Base-by-base conservation (phyloP, 2,797 vertebrate species). In the Dendrocincla tyrannina region DNA sequence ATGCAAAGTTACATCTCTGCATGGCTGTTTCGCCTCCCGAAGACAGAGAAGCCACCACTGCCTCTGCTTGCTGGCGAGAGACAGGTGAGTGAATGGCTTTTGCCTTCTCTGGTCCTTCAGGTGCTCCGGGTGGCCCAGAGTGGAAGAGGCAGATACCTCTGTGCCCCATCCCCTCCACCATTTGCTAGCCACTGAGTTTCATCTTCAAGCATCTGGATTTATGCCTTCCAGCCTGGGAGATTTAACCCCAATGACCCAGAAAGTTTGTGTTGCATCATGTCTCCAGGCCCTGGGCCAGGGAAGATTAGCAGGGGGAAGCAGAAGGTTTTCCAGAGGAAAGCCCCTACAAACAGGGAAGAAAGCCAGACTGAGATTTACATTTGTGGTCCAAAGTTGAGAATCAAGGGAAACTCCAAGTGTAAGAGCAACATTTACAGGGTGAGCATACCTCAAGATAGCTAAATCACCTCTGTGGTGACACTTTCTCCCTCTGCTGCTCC, bases 271-370 rank as follows among this genome's bases (percentile, higher is more conserved):
- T 87, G 44, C 9, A 23, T 75, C 62, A 37, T 4, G 5, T 50
- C 68, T 52, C 22, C 22, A 23, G 76, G 28, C 53, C 6, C 19
- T 6, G 19, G 14, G 63, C 52, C 83, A 76, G 37, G 22, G 6
- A 46, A 47, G 20, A 44, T 50, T 53, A 35, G 8, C 6, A 0
- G 15, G 37, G 32, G 50, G 18, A 88, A 88, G 20, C 4, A 86
- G 60, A 60, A 56, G 46, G 62, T 49, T 96, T 95, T 76, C 91
- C 69, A 82, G 74, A 95, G 77, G 78, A 94, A 95, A 95, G 20
- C 37, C 74, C 90, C 90, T 63, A 49, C 17, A 50, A 69, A 70
- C n/a, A 82, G 35, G 64, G 84, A 93, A 88, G 72, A 53, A 87
- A 85, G 44, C 56, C 68, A 83, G 19, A 20, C 27, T 85, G 32